Evolutionary conservation across 37 sponge, comb jelly and placozoan species (phyloP).

Genomic region (Diacarnus erythraeanus): DNA sequence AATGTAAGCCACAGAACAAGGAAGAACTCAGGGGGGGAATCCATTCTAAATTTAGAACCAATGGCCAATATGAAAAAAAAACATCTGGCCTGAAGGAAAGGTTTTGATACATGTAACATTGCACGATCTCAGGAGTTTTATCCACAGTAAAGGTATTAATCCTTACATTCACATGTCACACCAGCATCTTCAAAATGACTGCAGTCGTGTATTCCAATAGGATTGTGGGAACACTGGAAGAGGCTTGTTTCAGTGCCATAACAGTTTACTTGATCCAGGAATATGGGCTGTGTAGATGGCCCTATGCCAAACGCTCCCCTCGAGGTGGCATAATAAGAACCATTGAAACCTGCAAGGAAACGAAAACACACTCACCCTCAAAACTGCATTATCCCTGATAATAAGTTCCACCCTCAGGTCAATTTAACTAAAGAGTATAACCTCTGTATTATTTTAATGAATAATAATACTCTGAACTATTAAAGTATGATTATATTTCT

Average conservation of each 20-base stretch:
- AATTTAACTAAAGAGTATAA: too few species aligned
- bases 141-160: background rate
- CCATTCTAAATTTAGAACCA: too few species aligned
- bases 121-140: background rate
- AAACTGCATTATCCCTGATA: too few species aligned
- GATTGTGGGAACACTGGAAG: background rate
- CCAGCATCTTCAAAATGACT: slow-evolving; percentile 8
- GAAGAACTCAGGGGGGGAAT: background rate
- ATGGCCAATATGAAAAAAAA: too few species aligned
- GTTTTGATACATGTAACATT: too few species aligned
- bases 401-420: too few species aligned
- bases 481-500: too few species aligned
- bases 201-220: background rate
- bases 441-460: too few species aligned
- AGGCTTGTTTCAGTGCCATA: background rate
- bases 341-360: background rate
- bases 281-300: background rate
- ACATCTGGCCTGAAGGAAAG: too few species aligned
- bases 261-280: background rate
- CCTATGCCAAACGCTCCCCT: background rate
- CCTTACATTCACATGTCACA: background rate
- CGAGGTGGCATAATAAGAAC: background rate
- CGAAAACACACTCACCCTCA: too few species aligned
- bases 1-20: background rate
- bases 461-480: too few species aligned